phyloP scores from a whole-genome alignment of 2,888 invertebrate species.

The Tachina fera region DNA sequence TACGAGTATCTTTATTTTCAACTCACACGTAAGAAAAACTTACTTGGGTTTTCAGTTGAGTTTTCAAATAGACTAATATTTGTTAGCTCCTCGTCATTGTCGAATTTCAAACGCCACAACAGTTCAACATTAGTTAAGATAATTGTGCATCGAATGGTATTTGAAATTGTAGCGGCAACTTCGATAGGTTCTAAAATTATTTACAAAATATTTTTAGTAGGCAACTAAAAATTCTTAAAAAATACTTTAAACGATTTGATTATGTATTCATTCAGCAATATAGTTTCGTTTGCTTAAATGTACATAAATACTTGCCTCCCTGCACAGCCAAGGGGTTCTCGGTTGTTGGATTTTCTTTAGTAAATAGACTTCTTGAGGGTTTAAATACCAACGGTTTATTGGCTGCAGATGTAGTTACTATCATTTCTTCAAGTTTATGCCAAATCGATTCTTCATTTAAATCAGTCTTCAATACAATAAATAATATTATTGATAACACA shows the following conservation, averaged over 20 bases:
- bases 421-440: slow-evolving; percentile 90
- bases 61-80: slow-evolving; percentile 82
- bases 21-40: slow-evolving; percentile 19
- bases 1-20: not conserved
- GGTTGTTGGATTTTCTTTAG: slow-evolving; percentile 86
- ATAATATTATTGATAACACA: not conserved
- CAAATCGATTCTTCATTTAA: slow-evolving; percentile 84
- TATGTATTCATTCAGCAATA: no score
- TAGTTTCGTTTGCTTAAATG: no score
- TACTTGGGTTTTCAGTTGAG: slow-evolving; percentile 75
- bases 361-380: slow-evolving; percentile 90
- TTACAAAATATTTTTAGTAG: not conserved
- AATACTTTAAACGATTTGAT: no score
- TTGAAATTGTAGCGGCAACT: slow-evolving; percentile 84
- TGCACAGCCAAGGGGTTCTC: slow-evolving; percentile 88
- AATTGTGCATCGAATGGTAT: slow-evolving; percentile 86
- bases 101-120: slow-evolving; percentile 81
- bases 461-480: slow-evolving; percentile 76
- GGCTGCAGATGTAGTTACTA: slow-evolving; percentile 88
- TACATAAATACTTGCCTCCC: slow-evolving; percentile 84
- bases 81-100: slow-evolving; percentile 81
- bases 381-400: slow-evolving; percentile 90
- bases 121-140: slow-evolving; percentile 80
- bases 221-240: not conserved
- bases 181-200: slow-evolving; percentile 89